Evolutionary conservation across 2,113 vertebrate genomes (phyloP).

Genomic region (Clarias magur): DNA sequence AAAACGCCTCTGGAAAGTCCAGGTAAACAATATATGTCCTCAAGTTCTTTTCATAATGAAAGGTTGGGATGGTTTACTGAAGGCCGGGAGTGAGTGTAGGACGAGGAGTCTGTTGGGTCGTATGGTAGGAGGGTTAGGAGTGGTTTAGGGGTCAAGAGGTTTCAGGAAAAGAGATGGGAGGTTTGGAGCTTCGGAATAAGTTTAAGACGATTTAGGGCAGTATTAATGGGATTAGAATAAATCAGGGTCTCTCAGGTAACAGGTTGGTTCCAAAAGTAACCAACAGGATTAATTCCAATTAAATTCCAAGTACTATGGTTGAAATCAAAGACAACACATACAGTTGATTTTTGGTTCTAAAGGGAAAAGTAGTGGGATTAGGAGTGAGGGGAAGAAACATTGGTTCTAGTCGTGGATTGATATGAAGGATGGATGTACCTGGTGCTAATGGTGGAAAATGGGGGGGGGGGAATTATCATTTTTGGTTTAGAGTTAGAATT

Average conservation of each 20-base stretch:
- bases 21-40: constrained; percentile 76
- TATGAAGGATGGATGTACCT: neutral
- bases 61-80: neutral
- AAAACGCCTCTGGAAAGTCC: constrained; percentile 90
- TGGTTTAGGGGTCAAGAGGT: neutral
- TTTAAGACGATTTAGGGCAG: neutral
- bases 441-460: neutral
- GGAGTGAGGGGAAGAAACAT: neutral
- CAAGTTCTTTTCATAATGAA: neutral
- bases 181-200: neutral
- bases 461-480: neutral
- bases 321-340: neutral
- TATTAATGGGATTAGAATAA: neutral
- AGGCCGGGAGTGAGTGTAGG: neutral
- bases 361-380: neutral
- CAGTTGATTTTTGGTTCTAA: neutral
- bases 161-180: neutral
- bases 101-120: no score
- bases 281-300: neutral
- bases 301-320: neutral
- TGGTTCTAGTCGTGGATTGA: neutral
- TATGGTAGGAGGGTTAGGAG: no score
- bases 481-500: neutral
- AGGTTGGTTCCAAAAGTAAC: neutral
- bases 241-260: neutral